These are phyloP conservation scores for Amyelois transitella DNA, from an alignment of 1,140 invertebrate genomes.

Conservation along the genomic window DNA sequence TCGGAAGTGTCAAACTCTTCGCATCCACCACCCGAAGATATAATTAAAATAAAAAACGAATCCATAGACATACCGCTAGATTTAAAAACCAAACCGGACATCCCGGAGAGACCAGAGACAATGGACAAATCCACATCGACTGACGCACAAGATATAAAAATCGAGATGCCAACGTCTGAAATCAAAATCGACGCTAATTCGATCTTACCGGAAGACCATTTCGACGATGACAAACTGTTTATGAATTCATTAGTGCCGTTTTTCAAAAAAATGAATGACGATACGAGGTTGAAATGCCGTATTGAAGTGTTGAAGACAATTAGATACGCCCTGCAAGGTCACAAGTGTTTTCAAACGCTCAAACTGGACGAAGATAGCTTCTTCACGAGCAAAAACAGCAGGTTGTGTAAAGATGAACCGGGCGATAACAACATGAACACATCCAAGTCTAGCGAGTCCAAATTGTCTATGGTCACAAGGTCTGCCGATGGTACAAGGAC, in stretches of 20 bases:
- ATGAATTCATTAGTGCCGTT: constrained; percentile 61
- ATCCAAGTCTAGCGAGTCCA: constrained; percentile 29
- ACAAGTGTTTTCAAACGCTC: constrained; percentile 50
- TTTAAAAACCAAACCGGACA: constrained; percentile 49
- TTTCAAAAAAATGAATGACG: constrained; percentile 64
- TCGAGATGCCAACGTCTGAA: constrained; percentile 35
- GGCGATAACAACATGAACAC: constrained; percentile 14
- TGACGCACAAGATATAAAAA: constrained; percentile 4
- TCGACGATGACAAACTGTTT: constrained; percentile 58
- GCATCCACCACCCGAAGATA: constrained; percentile 47
- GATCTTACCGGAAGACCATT: constrained; percentile 57
- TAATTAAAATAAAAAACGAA: not conserved
- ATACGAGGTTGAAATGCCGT: constrained; percentile 51
- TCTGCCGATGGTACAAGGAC: constrained; percentile 58
- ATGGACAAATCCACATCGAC: constrained; percentile 47
- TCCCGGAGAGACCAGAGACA: constrained; percentile 34
- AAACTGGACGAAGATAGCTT: constrained; percentile 47
- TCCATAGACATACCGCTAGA: constrained; percentile 46
- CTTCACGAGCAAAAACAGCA: constrained; percentile 40
- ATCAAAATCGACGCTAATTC: constrained; percentile 57
- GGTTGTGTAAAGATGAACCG: constrained; percentile 35
- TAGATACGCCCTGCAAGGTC: constrained; percentile 51
- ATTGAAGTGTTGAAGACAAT: constrained; percentile 65
- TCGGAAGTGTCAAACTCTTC: constrained; percentile 62
- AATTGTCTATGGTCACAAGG: constrained; percentile 50